A percentile compares a stretch with the other conserved stretches of the same genome.
Conservation (phyloP, 2,888 invertebrate species). For the Pteria penguin region DNA sequence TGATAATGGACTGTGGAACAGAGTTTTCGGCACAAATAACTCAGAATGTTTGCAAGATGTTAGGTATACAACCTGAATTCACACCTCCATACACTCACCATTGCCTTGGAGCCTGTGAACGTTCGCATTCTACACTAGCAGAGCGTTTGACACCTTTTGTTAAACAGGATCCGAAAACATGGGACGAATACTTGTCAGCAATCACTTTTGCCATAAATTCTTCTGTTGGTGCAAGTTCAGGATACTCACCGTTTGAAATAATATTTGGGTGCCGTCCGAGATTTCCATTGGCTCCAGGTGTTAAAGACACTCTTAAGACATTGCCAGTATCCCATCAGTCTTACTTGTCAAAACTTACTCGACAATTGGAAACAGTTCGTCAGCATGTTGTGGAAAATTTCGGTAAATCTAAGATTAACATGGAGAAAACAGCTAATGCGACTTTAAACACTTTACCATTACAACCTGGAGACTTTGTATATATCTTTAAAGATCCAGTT, state of each 20-base stretch:
- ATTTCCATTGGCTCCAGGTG: slow-evolving; percentile 25
- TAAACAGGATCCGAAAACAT: slow-evolving; percentile 7
- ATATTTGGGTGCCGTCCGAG: slow-evolving; percentile 24
- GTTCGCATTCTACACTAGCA: slow-evolving; percentile 36
- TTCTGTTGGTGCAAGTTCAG: slow-evolving; percentile 19
- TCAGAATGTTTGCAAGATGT: slow-evolving; percentile 33
- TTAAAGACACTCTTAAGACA: no score
- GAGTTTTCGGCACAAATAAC: slow-evolving; percentile 44
- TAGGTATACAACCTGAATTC: slow-evolving; percentile 33
- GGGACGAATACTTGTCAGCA: slow-evolving; percentile 38
- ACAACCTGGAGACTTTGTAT: slow-evolving; percentile 48
- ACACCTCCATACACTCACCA: slow-evolving; percentile 39
- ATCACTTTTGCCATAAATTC: slow-evolving; percentile 39
- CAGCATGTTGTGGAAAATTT: slow-evolving; percentile 23
- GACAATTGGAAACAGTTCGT: background rate
- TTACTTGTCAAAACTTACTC: slow-evolving; percentile 8
- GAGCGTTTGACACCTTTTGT: slow-evolving; percentile 41
- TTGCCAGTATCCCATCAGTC: background rate
- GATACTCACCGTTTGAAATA: slow-evolving; percentile 36
- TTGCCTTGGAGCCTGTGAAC: slow-evolving; percentile 43
- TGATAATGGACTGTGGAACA: slow-evolving; percentile 37
- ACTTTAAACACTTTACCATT: slow-evolving; percentile 15
- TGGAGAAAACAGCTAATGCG: slow-evolving; percentile 22
- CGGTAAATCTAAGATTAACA: slow-evolving; percentile 16
- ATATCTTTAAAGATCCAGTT: slow-evolving; percentile 35